Evolutionary conservation across 2,797 vertebrate genomes (phyloP), one percentile per base, ranked within the genome.

Genomic region (Otus scops): DNA sequence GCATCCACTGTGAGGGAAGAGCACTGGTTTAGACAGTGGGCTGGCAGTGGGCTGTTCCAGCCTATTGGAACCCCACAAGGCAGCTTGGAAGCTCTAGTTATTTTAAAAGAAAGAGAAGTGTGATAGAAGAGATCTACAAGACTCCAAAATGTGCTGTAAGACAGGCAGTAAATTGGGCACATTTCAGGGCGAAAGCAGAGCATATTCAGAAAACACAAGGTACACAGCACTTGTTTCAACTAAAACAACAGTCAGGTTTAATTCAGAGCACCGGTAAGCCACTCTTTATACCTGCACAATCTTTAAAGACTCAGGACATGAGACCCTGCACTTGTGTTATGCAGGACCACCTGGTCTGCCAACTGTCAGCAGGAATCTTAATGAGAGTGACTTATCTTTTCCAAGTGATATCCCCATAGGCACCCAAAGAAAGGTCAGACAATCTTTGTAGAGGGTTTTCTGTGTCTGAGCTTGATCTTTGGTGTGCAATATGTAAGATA

Each of bases 261-360:
- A 63, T 45, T 80, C 43, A 36, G 48, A 90, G 50, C 34, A 47
- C 43, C 36, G 50, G 14, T 13, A 50, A 90, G 48, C 21, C 60
- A 15, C 48, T 65, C 47, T 79, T 56, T 45, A 68, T 47, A 85
- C 41, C 70, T 89, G 57, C 43, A 82, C 28, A 79, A 1, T 41
- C 77, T 79, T 93, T 76, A 70, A 78, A 86, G 88, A 39, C 43
- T 56, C 9, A 4, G 45, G 36, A 47, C 84, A 30, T 38, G 48
- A 85, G 80, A 79, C 51, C 43, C 56, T 86, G 34, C 19, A 3
- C 24, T 71, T 50, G 21, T 43, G 59, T 68, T 74, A 34, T 16
- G 68, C 60, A 67, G 88, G 71, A 91, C 74, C 90, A 91, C 90
- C 70, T 85, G 85, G 36, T 20, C 53, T 90, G 80, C 87, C 92